A percentile compares a stretch with the other conserved stretches of the same genome.
Evolutionary conservation across 2,888 invertebrate species (phyloP).

Genomic region (Nyleta sp.): DNA sequence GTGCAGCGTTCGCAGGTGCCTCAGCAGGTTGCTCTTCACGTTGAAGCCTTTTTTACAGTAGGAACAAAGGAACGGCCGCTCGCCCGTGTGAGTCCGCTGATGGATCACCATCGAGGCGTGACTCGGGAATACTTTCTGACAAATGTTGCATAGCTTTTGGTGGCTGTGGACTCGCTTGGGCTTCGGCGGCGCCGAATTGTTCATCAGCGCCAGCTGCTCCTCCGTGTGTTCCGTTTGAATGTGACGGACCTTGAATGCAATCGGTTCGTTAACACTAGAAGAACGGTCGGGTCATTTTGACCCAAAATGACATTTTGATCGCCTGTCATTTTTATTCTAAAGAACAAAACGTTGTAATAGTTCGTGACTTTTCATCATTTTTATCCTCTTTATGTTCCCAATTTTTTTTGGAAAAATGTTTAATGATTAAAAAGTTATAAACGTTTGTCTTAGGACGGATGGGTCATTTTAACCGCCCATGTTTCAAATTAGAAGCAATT

Average conservation of each 20-base stretch:
- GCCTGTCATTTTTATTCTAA: too few relatives aligned
- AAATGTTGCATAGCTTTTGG: constrained; percentile 85
- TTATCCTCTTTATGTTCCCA: too few relatives aligned
- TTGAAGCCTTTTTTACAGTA: constrained; percentile 91
- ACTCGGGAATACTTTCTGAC: constrained; percentile 90
- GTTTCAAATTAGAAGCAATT: too few relatives aligned
- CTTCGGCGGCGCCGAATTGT: constrained; percentile 87
- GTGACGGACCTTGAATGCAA: constrained; percentile 84
- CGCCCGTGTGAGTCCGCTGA: constrained; percentile 89
- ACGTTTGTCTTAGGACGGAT: too few relatives aligned
- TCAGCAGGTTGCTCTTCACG: constrained; percentile 89
- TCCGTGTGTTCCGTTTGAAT: constrained; percentile 93
- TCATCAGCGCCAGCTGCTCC: constrained; percentile 90
- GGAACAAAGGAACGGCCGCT: constrained; percentile 89
- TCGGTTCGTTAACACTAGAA: not conserved
- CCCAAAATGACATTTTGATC: too few relatives aligned
- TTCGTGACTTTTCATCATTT: too few relatives aligned
- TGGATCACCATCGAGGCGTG: constrained; percentile 92
- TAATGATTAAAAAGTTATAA: too few relatives aligned
- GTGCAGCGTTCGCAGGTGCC: constrained; percentile 89
- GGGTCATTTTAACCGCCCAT: too few relatives aligned
- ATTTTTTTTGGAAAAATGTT: too few relatives aligned
- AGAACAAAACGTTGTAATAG: too few relatives aligned
- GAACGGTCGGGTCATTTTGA: too few relatives aligned
- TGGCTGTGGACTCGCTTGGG: constrained; percentile 81